Base-by-base conservation (phyloP, 2,888 invertebrate species). In the Thymelicus sylvestris region DNA sequence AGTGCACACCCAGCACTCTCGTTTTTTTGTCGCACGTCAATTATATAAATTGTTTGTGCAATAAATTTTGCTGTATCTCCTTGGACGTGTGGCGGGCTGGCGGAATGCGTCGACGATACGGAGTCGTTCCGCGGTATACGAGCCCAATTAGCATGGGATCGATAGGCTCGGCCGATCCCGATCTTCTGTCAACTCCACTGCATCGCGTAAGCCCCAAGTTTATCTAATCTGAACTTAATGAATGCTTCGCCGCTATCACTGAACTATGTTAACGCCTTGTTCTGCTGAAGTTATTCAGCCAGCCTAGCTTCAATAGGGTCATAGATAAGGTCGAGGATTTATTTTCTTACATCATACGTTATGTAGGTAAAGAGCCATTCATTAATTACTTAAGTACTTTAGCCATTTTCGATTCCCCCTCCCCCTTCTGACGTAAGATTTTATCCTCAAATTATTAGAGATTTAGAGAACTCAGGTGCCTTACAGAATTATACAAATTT, bases 21-120 rank as follows among this genome's bases (percentile, higher is more conserved):
- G 87, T 88, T 90, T 92, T 92, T 93, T 92, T 92, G 91, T 88
- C 86, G 87, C 88, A 85, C 86, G 92, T 93, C 92, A 93, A 93
- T 93, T 94, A 93, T 93, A 92, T 92, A 92, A 91, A 93, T 92
- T 90, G 91, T 90, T 89, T 86, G 89, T 90, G 93, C 90, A 92
- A 93, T 93, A 93, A 94, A 93, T 93, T 93, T 92, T 77, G 83
- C 89, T 91, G 92, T 93, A 93, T 94, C 92, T 92, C 83, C 80
- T 83, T 79, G 85, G 90, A 89, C 85, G 87, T 86, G 86, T 86
- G 81, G 80, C 77, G 81, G 86, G 83, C 80, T 79, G 84, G 85
- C 81, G 87, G 86, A 88, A 90, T 90, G 89, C 87, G 86, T 75
- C 79, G 83, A 78, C 81, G 79, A 74, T 83, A 81, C 83, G 84